Percentiles rank a stretch among this genome's conserved stretches.
Evolutionary conservation across 2,113 vertebrate genomes (phyloP).

Genomic region (Hypocryptadius cinnamomeus): DNA sequence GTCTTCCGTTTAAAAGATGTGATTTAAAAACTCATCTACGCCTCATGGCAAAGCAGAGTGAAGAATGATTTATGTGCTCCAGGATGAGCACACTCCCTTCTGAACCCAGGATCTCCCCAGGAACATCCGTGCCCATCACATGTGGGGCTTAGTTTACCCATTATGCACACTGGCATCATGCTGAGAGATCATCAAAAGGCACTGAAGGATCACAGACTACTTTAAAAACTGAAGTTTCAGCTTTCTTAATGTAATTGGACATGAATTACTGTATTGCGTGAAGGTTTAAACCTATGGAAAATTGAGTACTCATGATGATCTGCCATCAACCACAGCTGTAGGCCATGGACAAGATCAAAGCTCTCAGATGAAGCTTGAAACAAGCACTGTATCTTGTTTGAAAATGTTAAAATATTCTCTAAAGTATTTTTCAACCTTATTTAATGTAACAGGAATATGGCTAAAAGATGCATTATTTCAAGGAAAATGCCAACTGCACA

Average conservation of each 20-base stretch:
- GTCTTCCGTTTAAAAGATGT: background rate
- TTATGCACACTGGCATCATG: background rate
- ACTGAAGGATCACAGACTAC: background rate
- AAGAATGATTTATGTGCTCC: background rate
- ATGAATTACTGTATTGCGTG: background rate
- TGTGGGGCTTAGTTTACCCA: fast-evolving
- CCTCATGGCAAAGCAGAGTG: background rate
- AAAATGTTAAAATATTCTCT: background rate
- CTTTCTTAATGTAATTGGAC: background rate
- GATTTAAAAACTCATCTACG: background rate
- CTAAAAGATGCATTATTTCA: background rate
- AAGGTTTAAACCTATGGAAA: background rate
- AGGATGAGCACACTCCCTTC: background rate
- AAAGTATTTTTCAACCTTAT: background rate
- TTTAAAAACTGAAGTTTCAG: background rate
- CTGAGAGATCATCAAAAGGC: background rate
- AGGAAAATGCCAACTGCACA: background rate
- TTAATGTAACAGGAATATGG: background rate
- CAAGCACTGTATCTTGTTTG: background rate
- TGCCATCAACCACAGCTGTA: background rate
- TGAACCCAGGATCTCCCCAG: background rate
- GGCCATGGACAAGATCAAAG: background rate
- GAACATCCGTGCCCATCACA: background rate
- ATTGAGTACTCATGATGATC: background rate
- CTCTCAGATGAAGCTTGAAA: background rate